A percentile compares a stretch with the other conserved stretches of the same genome.
Conservation (phyloP, 2,113 vertebrate species). For the Neogale vison region DNA sequence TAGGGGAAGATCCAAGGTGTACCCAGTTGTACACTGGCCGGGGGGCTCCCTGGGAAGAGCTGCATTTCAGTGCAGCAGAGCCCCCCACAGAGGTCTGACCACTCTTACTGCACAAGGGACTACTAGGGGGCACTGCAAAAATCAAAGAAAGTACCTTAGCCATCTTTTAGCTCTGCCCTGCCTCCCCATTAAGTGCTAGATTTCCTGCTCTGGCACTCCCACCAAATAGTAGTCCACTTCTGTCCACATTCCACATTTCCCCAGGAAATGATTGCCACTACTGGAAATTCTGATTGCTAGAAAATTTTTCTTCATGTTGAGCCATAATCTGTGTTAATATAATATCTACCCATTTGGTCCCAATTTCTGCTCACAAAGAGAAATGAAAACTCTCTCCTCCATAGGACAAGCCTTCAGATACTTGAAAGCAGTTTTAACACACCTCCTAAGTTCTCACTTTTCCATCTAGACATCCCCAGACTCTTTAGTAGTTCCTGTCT, state of each 20-base stretch:
- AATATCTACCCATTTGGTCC: neutral
- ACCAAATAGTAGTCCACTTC: neutral
- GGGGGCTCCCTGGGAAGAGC: slow-evolving; percentile 80
- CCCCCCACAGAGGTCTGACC: slow-evolving; percentile 75
- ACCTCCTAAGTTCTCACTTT: neutral
- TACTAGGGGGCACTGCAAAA: slow-evolving; percentile 83
- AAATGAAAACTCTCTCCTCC: neutral
- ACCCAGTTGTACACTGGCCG: slow-evolving; percentile 84
- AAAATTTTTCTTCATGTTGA: neutral
- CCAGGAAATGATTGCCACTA: slow-evolving; percentile 4
- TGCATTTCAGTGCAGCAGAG: slow-evolving; percentile 81
- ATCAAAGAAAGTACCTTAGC: neutral
- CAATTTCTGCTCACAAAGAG: neutral
- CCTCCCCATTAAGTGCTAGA: neutral
- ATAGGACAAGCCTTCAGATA: neutral
- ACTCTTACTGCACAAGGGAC: slow-evolving; percentile 77
- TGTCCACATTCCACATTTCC: neutral
- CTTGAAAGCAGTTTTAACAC: neutral
- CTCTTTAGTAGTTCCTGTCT: neutral
- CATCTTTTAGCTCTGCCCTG: neutral
- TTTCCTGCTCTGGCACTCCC: neutral
- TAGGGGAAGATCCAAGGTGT: slow-evolving; percentile 58
- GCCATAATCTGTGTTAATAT: neutral
- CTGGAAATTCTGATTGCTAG: slow-evolving; percentile 41
- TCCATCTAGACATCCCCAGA: neutral